These are phyloP conservation scores for Paramormyrops hopkinsi DNA, from an alignment of 2,797 vertebrate genomes.

Conservation along the genomic window DNA sequence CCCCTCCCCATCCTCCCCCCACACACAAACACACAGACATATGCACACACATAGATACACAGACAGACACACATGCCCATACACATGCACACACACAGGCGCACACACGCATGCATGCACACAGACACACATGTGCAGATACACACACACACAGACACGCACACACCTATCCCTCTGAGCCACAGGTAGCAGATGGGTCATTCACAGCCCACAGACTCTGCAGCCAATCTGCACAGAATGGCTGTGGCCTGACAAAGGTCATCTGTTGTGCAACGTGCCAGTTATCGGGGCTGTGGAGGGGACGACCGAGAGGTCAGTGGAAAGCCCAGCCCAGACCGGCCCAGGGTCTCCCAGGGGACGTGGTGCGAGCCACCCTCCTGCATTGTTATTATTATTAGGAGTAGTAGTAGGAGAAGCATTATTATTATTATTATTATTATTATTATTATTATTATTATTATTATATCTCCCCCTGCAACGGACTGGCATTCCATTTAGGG, in stretches of 20 bases:
- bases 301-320: neutral
- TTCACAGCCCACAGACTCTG: constrained; percentile 63
- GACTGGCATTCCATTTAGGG: neutral
- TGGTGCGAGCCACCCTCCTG: neutral
- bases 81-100: neutral
- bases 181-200: constrained; percentile 64
- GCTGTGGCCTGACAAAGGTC: constrained; percentile 71
- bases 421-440: neutral
- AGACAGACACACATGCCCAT: neutral
- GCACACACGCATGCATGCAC: neutral
- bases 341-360: neutral
- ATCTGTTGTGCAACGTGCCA: constrained; percentile 48
- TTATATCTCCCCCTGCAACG: neutral
- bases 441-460: neutral
- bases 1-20: neutral
- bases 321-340: neutral
- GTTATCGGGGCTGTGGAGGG: constrained; percentile 43
- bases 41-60: neutral
- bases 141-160: neutral
- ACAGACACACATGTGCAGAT: neutral
- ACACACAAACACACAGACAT: neutral
- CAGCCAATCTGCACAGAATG: constrained; percentile 71
- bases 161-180: constrained; percentile 23
- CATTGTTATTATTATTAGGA: neutral
- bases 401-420: too few relatives aligned